These are phyloP conservation scores for Gadopsis marmoratus DNA, from an alignment of 2,797 vertebrate genomes.

Conservation along the genomic window DNA sequence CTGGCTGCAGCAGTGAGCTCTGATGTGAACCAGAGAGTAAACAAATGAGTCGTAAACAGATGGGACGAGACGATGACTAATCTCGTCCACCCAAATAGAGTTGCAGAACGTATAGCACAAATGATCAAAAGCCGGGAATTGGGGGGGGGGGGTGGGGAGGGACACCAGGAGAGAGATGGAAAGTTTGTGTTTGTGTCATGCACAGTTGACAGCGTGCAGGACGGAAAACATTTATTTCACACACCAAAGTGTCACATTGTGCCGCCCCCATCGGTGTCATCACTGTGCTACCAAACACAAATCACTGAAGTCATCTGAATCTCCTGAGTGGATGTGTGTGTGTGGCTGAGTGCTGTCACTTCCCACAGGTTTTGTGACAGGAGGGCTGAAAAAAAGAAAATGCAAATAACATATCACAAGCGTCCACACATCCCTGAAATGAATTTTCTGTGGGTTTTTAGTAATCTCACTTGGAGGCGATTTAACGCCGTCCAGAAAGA, in stretches of 20 bases:
- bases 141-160: neutral
- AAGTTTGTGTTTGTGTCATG: conserved; percentile 37
- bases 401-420: conserved; percentile 53
- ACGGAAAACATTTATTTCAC: conserved; percentile 62
- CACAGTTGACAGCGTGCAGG: conserved; percentile 23
- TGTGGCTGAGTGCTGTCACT: conserved; percentile 42
- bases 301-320: conserved; percentile 54
- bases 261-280: conserved; percentile 49
- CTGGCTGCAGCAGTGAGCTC: conserved; percentile 33
- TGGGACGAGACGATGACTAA: conserved; percentile 67
- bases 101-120: conserved; percentile 27
- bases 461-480: conserved; percentile 60
- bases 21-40: conserved; percentile 74
- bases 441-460: conserved; percentile 54
- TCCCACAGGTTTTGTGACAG: conserved; percentile 46
- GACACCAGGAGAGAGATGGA: conserved; percentile 23
- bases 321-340: conserved; percentile 50
- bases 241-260: conserved; percentile 52
- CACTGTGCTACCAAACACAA: conserved; percentile 57
- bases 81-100: conserved; percentile 63
- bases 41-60: conserved; percentile 80
- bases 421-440: conserved; percentile 60
- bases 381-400: conserved; percentile 22
- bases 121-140: conserved; percentile 50
- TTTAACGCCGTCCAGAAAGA: conserved; percentile 39